These are phyloP conservation scores for Pteruthius melanotis DNA, from an alignment of 2,113 vertebrate species.

Conservation along the genomic window DNA sequence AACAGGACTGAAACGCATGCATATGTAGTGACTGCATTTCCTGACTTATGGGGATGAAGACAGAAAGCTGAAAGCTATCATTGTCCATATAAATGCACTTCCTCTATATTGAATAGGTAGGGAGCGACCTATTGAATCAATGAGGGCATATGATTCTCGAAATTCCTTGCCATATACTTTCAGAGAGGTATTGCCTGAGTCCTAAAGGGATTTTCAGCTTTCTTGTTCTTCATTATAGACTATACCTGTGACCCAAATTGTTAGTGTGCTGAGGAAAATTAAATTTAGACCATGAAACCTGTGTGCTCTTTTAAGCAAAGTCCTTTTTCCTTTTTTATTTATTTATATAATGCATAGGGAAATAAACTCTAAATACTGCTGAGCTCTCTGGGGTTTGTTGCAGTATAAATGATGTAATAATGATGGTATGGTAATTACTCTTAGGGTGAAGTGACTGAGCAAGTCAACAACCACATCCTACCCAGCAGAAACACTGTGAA, in stretches of 20 bases:
- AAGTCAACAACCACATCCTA: background rate
- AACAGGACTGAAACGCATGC: background rate
- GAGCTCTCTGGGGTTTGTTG: background rate
- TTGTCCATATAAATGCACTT: background rate
- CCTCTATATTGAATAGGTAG: background rate
- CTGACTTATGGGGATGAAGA: background rate
- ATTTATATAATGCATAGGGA: background rate
- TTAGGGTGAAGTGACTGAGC: background rate
- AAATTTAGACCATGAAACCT: background rate
- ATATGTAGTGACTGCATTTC: background rate
- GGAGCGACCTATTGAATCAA: background rate
- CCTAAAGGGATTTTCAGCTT: background rate
- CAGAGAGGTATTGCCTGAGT: background rate
- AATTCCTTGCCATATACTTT: background rate
- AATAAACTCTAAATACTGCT: background rate
- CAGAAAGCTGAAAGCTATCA: background rate
- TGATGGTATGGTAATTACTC: background rate
- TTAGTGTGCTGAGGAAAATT: background rate
- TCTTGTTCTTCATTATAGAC: background rate
- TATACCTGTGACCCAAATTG: rapidly evolving
- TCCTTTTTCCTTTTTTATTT: background rate
- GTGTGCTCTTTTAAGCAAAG: background rate
- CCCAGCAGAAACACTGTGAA: background rate
- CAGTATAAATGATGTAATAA: background rate
- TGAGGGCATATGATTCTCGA: background rate